Conservation (phyloP, 2,113 vertebrate genomes). For the Sebastes fasciatus region DNA sequence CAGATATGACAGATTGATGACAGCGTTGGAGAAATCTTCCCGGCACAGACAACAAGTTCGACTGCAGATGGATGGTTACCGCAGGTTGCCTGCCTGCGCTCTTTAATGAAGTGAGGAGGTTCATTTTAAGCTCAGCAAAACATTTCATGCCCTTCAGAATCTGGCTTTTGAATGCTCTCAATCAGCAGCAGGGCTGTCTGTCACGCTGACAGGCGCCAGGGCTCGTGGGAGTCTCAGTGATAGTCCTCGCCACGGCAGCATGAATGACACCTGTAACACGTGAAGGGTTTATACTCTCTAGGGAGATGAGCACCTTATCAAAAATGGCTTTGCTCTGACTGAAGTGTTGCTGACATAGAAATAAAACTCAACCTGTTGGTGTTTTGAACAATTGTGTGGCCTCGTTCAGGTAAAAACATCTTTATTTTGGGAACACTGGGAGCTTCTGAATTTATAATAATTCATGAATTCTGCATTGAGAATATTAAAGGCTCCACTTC, state of each 20-base stretch:
- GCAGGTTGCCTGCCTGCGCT: conserved; percentile 9
- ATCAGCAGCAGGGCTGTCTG: conserved; percentile 56
- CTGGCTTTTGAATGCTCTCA: conserved; percentile 28
- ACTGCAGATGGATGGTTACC: conserved; percentile 43
- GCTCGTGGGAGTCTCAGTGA: conserved; percentile 47
- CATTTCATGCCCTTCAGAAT: conserved; percentile 41
- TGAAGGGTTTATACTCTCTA: conserved; percentile 19
- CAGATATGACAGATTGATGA: conserved; percentile 50
- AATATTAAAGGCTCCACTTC: background rate
- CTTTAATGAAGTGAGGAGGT: conserved; percentile 53
- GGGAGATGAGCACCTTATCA: conserved; percentile 23
- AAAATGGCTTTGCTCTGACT: conserved; percentile 2
- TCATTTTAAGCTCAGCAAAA: conserved; percentile 48
- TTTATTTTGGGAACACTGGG: background rate
- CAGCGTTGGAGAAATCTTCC: conserved; percentile 14
- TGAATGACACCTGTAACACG: conserved; percentile 54
- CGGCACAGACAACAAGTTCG: conserved; percentile 23
- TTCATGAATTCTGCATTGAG: too few species aligned
- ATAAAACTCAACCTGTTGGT: background rate
- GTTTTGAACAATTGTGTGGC: conserved; percentile 11
- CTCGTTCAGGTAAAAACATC: conserved; percentile 4
- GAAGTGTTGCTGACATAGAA: conserved; percentile 4
- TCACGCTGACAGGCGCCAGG: conserved; percentile 50
- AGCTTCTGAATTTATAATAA: background rate
- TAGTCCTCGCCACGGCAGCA: conserved; percentile 34